A percentile compares a stretch with the other conserved stretches of the same genome.
phyloP scores from a whole-genome alignment of 2,888 invertebrate species.

The Cosmopolites sordidus region DNA sequence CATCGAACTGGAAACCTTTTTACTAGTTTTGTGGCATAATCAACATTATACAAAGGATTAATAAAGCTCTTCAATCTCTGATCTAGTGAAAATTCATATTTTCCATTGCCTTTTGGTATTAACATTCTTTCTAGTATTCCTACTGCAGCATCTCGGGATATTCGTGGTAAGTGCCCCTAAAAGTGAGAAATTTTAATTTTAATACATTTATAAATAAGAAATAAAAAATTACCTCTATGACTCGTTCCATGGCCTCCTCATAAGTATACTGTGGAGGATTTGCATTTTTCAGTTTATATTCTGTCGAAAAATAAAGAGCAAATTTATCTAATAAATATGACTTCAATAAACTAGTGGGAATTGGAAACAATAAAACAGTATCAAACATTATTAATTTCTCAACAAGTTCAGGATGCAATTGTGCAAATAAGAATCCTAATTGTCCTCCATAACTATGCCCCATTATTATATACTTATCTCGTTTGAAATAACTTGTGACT shows the following conservation, averaged over 20 bases:
- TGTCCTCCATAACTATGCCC: conserved; percentile 53
- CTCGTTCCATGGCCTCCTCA: conserved; percentile 50
- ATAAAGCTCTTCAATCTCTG: conserved; percentile 49
- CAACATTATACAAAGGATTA: conserved; percentile 41
- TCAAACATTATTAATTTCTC: conserved; percentile 50
- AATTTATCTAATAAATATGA: conserved; percentile 42
- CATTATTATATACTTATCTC: conserved; percentile 40
- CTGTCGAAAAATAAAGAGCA: conserved; percentile 41
- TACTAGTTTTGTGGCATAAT: conserved; percentile 41
- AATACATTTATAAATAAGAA: background rate
- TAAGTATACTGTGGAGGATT: conserved; percentile 45
- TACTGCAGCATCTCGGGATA: conserved; percentile 51
- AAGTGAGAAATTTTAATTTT: conserved; percentile 4
- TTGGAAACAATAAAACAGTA: conserved; percentile 38
- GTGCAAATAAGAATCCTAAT: conserved; percentile 42
- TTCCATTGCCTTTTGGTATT: conserved; percentile 45
- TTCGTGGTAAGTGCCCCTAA: conserved; percentile 16
- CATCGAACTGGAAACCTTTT: conserved; percentile 39
- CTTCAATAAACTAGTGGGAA: conserved; percentile 34
- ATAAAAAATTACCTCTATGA: conserved; percentile 34
- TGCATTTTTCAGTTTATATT: conserved; percentile 33
- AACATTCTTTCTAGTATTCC: conserved; percentile 50
- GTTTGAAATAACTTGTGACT: conserved; percentile 39
- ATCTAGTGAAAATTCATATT: conserved; percentile 56
- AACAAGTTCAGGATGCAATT: conserved; percentile 48